A percentile compares a stretch with the other conserved stretches of the same genome.
Evolutionary conservation across 1,140 invertebrate genomes (phyloP).

Genomic region (Metaphire vulgaris): DNA sequence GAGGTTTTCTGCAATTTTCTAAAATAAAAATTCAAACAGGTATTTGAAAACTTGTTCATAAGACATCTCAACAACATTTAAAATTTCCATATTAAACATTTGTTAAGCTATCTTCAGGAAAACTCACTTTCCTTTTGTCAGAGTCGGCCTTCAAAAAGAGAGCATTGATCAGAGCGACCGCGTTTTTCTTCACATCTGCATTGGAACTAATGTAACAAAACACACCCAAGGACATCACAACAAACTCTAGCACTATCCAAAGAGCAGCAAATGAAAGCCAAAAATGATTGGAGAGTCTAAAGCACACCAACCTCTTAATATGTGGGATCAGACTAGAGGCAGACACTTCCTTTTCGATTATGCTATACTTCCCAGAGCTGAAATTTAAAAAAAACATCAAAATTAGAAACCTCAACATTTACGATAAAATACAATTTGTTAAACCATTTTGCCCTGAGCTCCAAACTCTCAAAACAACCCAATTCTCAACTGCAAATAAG

Average conservation of each 20-base stretch:
- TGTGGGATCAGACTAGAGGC: conserved; percentile 67
- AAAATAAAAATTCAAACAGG: conserved; percentile 17
- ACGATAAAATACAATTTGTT: too few species aligned
- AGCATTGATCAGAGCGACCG: conserved; percentile 87
- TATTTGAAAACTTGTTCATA: neutral
- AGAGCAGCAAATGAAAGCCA: too few species aligned
- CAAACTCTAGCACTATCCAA: too few species aligned
- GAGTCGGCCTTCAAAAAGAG: conserved; percentile 80
- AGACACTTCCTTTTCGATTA: conserved; percentile 82
- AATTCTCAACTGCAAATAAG: too few species aligned
- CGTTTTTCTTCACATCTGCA: conserved; percentile 78
- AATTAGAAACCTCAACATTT: conserved; percentile 5
- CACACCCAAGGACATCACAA: neutral
- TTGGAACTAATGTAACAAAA: neutral
- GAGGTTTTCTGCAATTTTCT: conserved; percentile 44
- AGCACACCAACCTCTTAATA: conserved; percentile 40
- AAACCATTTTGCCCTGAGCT: too few species aligned
- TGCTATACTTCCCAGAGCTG: conserved; percentile 70
- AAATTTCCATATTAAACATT: too few species aligned
- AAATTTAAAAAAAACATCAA: conserved; percentile 24
- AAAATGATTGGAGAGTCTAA: neutral
- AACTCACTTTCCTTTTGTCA: conserved; percentile 60
- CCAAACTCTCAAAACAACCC: too few species aligned
- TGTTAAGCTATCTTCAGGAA: too few species aligned
- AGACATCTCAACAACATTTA: neutral